A percentile compares a stretch with the other conserved stretches of the same genome.
Evolutionary conservation across 2,888 invertebrate genomes (phyloP).

Genomic region (Phytoseiulus persimilis): DNA sequence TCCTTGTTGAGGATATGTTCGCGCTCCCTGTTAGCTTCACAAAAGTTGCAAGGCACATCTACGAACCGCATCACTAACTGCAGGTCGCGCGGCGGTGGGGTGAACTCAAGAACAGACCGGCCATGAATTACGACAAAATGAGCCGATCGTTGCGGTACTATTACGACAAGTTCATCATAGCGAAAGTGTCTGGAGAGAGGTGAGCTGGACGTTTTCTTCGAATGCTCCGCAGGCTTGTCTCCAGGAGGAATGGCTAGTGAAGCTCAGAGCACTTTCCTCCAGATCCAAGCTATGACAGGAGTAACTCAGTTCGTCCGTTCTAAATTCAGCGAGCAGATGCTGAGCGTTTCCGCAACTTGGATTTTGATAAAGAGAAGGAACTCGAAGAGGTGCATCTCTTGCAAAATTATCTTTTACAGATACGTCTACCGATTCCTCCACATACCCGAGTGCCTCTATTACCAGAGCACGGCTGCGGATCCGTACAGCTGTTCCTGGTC

Average conservation of each 20-base stretch:
- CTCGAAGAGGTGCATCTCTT: too few relatives aligned
- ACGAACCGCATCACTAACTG: constrained; percentile 40
- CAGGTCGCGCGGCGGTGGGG: constrained; percentile 92
- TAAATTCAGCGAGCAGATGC: too few relatives aligned
- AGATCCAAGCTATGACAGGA: too few relatives aligned
- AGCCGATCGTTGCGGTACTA: constrained; percentile 89
- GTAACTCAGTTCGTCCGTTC: too few relatives aligned
- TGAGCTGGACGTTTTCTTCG: not conserved
- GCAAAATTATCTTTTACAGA: not conserved
- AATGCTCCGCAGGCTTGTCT: not conserved
- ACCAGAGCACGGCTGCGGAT: not conserved
- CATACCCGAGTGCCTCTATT: not conserved
- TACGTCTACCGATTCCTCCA: not conserved
- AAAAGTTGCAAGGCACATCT: too few relatives aligned
- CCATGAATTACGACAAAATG: constrained; percentile 94
- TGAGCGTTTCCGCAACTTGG: too few relatives aligned
- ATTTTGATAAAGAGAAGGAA: too few relatives aligned
- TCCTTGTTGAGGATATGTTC: too few relatives aligned
- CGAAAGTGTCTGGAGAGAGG: constrained; percentile 71
- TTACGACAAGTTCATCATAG: constrained; percentile 97
- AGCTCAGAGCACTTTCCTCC: too few relatives aligned
- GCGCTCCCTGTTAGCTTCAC: too few relatives aligned
- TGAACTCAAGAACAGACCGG: constrained; percentile 87
- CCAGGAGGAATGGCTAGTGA: too few relatives aligned
- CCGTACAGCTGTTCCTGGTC: not conserved